Percentiles rank a stretch among this genome's conserved stretches.
These are phyloP conservation scores for Clanis bilineata DNA, from an alignment of 2,888 invertebrate genomes.

Conservation along the genomic window DNA sequence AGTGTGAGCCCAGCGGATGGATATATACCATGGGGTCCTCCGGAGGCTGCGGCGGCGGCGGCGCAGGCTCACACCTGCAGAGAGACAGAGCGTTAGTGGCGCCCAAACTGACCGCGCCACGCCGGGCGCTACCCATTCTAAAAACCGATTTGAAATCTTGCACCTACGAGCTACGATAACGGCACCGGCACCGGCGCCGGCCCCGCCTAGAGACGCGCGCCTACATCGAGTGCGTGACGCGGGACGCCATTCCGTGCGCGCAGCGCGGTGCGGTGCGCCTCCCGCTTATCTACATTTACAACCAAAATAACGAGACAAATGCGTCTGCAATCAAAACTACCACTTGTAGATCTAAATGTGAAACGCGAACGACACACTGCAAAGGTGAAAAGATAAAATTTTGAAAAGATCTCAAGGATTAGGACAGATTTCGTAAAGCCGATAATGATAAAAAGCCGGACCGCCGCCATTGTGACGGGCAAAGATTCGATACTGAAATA, in stretches of 20 bases:
- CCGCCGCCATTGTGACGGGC: conserved; percentile 74
- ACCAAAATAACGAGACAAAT: conserved; percentile 56
- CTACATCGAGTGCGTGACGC: too few species aligned
- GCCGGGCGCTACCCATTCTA: conserved; percentile 50
- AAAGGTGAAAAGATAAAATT: conserved; percentile 67
- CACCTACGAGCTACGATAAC: conserved; percentile 68
- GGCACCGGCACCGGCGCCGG: conserved; percentile 30
- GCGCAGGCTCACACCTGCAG: conserved; percentile 83
- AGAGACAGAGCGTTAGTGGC: conserved; percentile 82
- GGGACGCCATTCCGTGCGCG: conserved; percentile 82
- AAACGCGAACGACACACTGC: conserved; percentile 62
- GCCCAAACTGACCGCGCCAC: conserved; percentile 70
- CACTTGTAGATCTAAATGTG: conserved; percentile 54
- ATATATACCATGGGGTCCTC: conserved; percentile 80
- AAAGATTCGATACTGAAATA: conserved; percentile 51
- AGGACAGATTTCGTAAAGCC: conserved; percentile 62
- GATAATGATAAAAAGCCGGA: conserved; percentile 66
- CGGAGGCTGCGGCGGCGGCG: conserved; percentile 78
- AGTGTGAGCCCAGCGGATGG: conserved; percentile 80
- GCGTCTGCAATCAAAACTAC: conserved; percentile 74
- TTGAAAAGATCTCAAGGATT: conserved; percentile 72
- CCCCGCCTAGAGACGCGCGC: conserved; percentile 37
- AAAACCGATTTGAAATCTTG: conserved; percentile 80
- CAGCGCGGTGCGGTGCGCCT: conserved; percentile 81
- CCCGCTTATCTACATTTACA: conserved; percentile 58